These are phyloP conservation scores for Eristalinus sepulchralis DNA, from an alignment of 2,888 invertebrate genomes.

Conservation along the genomic window DNA sequence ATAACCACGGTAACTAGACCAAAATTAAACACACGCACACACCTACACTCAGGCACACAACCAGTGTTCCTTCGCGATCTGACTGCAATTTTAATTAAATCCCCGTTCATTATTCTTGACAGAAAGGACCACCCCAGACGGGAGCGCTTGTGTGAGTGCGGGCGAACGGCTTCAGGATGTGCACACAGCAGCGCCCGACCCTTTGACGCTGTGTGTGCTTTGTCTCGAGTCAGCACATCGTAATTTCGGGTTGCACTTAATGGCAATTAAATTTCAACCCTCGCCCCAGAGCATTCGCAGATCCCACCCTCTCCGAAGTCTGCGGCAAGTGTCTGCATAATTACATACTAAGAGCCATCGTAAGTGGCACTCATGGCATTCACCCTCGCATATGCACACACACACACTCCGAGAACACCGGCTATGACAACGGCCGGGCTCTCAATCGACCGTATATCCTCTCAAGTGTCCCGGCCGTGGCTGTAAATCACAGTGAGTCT, in stretches of 20 bases:
- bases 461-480: slow-evolving; percentile 32
- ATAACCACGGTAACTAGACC: slow-evolving; percentile 22
- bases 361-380: slow-evolving; percentile 62
- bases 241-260: slow-evolving; percentile 70
- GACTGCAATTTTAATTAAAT: slow-evolving; percentile 67
- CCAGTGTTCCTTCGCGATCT: slow-evolving; percentile 30
- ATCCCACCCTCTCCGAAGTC: slow-evolving; percentile 3
- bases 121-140: slow-evolving; percentile 28
- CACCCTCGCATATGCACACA: slow-evolving; percentile 43
- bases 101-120: slow-evolving; percentile 48
- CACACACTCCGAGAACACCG: neutral
- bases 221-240: slow-evolving; percentile 62
- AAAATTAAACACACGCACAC: slow-evolving; percentile 38
- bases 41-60: neutral
- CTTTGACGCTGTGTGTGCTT: slow-evolving; percentile 16
- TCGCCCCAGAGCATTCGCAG: slow-evolving; percentile 5
- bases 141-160: neutral
- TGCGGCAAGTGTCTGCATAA: slow-evolving; percentile 70
- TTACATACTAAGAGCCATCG: slow-evolving; percentile 67
- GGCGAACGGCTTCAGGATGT: neutral
- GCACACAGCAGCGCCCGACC: neutral
- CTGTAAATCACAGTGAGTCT: slow-evolving; percentile 48
- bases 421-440: neutral
- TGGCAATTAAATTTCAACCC: slow-evolving; percentile 70
- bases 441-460: slow-evolving; percentile 53